Evolutionary conservation across 2,888 invertebrate genomes (phyloP).

Genomic region (Kryphioiulus occultus): DNA sequence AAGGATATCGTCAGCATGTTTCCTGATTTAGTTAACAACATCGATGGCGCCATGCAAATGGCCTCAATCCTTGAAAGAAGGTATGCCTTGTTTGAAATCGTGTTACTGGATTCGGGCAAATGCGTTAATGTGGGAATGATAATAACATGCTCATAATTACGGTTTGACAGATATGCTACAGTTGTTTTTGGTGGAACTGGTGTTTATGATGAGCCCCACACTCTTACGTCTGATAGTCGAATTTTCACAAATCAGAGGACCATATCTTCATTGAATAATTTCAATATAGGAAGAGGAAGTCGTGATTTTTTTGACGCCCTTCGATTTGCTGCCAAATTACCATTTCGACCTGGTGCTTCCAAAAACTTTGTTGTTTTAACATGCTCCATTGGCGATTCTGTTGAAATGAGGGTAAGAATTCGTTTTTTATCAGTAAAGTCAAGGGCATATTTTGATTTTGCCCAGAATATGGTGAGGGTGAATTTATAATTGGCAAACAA

Average conservation of each 20-base stretch:
- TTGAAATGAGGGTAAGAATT: slow-evolving; percentile 71
- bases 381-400: slow-evolving; percentile 76
- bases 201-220: slow-evolving; percentile 74
- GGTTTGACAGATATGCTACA: slow-evolving; percentile 74
- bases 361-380: slow-evolving; percentile 82
- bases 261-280: slow-evolving; percentile 71
- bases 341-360: slow-evolving; percentile 83
- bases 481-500: not conserved
- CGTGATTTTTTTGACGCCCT: slow-evolving; percentile 80
- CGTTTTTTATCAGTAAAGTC: not conserved
- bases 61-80: slow-evolving; percentile 71
- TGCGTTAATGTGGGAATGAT: not conserved
- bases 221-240: slow-evolving; percentile 75
- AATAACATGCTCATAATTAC: not conserved
- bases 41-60: slow-evolving; percentile 74
- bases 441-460: not conserved
- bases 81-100: not conserved
- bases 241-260: slow-evolving; percentile 72
- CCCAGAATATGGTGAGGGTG: too few relatives aligned
- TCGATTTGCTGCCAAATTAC: slow-evolving; percentile 74
- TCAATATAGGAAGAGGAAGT: slow-evolving; percentile 69
- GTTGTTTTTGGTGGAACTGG: slow-evolving; percentile 83
- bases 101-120: not conserved
- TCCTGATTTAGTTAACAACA: slow-evolving; percentile 71
- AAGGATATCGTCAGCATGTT: slow-evolving; percentile 71